Percentiles rank a stretch among this genome's conserved stretches.
Conservation (phyloP, 2,888 invertebrate genomes). For the Ormyrus thymus region DNA sequence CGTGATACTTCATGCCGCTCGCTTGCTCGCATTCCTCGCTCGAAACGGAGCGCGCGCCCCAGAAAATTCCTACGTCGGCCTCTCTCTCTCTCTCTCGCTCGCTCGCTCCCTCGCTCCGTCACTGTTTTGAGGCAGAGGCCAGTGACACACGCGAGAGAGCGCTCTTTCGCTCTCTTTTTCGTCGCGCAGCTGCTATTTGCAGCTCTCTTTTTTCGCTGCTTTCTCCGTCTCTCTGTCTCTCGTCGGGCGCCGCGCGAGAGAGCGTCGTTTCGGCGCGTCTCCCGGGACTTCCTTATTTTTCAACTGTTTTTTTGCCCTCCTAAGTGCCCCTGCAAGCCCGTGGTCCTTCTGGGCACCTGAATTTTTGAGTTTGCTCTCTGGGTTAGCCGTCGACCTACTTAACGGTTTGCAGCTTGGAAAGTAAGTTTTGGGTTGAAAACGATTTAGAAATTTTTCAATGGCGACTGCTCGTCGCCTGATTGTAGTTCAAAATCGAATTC, state of each 20-base stretch:
- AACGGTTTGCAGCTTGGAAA: too few species aligned
- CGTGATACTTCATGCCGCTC: constrained; percentile 9
- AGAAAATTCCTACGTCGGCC: constrained; percentile 20
- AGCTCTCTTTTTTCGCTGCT: background rate
- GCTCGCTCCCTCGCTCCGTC: background rate
- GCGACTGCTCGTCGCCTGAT: too few species aligned
- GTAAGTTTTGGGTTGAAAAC: too few species aligned
- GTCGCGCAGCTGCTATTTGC: constrained; percentile 23
- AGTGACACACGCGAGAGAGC: constrained; percentile 18
- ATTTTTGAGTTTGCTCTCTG: too few species aligned
- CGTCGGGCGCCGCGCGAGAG: background rate
- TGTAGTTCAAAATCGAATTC: too few species aligned
- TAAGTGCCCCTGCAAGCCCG: background rate
- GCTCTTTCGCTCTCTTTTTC: background rate
- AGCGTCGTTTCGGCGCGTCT: too few species aligned
- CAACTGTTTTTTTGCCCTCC: background rate
- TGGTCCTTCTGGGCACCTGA: background rate
- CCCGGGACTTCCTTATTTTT: background rate
- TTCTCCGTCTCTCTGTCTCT: background rate
- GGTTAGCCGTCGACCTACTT: too few species aligned
- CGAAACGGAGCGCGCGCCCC: constrained; percentile 8
- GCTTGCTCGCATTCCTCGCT: constrained; percentile 18
- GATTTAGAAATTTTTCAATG: too few species aligned
- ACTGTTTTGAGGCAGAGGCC: constrained; percentile 18
- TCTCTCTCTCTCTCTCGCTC: background rate